Base-by-base conservation (phyloP, 2,888 invertebrate species). In the Baccha elongata region DNA sequence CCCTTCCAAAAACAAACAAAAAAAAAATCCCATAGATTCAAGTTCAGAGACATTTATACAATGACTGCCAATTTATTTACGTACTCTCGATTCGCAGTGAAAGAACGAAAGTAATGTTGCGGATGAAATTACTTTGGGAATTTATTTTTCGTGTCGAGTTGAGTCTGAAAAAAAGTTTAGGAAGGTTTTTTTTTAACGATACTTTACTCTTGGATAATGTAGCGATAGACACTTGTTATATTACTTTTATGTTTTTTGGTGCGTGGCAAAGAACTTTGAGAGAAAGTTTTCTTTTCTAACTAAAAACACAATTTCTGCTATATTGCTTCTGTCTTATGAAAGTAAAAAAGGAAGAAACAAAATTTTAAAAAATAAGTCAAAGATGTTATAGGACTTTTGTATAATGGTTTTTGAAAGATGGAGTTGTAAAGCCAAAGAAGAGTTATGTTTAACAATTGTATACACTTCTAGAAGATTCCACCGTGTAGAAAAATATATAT, bases 101-200 rank as follows among this genome's bases (percentile, higher is more conserved):
- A 75, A 46, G 8, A 32, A 3, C 29, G n/a, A 32, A 32, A 75
- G 44, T 69, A 62, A 75, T 75, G 46, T 53, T 40, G 32, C 11
- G 40, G 11, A 46, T 19, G 32, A 37, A 62, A 68, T 75, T 75
- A 68, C 62, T 62, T 68, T 69, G 37, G 29, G 26, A 60, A 48
- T 46, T 46, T 65, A 48, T 40, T n/a, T 65, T 73, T 17, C 8
- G 11, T 29, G 19, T 8, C 2, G 8, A 21, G 19, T 37, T 0
- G 15, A 13, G 10, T n/a, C 1, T 8, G 13, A 17, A 15, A 21
- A n/a, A 55, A 46, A 71, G 58, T 71, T 71, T 46, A 50, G 50
- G 35, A 10, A 21, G 17, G 15, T 17, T 23, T 26, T 48, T n/a
- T 19, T 13, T 13, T 6, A 13, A 48, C 13, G 15, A 26, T 13